Base-by-base conservation (phyloP, 2,113 vertebrate genomes). In the Probosciger aterrimus region DNA sequence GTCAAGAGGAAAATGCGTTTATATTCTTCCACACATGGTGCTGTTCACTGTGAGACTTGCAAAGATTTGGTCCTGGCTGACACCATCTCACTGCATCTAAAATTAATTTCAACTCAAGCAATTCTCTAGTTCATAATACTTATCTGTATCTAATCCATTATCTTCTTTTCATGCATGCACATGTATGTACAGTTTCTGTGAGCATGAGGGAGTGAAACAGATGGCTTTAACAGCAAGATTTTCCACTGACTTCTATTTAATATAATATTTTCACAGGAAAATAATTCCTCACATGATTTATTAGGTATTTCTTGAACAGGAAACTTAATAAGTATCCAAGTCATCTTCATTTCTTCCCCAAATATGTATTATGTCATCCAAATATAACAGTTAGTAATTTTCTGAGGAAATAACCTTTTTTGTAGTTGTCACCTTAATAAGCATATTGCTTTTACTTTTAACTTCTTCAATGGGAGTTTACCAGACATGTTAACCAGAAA, bases 221-320 rank as follows among this genome's bases (percentile, higher is more conserved):
- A 96, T 96, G 95, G 91, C 78, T 95, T 90, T 87, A 92, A 30
- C 78, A 89, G 84, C 74, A 91, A 94, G 75, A 87, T 91, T 95
- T 95, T 93, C 89, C 43, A 62, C 74, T 73, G 39, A 89, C 33
- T 92, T 71, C 64, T 91, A 84, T 67, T 95, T 90, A 96, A 82
- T 87, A 57, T 63, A 93, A 67, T 90, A 76, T 94, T 96, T 97
- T 94, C 53, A 92, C 46, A 73, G 68, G 22, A 80, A 93, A 96
- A 92, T 81, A 77, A 85, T 70, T 81, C 62, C 59, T 59, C 22
- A 60, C 23, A 31, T 79, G 60, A 93, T 95, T 78, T 92, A 91
- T 95, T 89, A 89, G 81, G 33, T 92, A 89, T 78, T 95, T 95
- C 52, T 95, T 92, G 52, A 93, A 68, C 39, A 89, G 81, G 57